A percentile compares a stretch with the other conserved stretches of the same genome.
Evolutionary conservation across 2,888 invertebrate genomes (phyloP).

Genomic region (Hofmannophila pseudospretella): DNA sequence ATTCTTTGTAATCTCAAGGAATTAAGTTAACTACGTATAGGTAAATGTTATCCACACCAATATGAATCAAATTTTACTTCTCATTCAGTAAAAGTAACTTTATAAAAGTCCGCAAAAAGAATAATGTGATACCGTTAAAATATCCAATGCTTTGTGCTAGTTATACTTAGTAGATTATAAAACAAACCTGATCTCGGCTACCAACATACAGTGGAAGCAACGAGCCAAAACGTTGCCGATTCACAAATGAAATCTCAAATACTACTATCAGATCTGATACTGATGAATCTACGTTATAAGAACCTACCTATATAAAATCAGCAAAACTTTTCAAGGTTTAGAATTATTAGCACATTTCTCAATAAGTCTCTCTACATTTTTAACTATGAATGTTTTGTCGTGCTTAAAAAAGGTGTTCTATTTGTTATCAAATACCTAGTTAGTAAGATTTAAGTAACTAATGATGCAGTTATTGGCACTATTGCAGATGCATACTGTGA

Average conservation of each 20-base stretch:
- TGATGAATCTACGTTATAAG: conserved; percentile 52
- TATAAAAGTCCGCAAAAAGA: conserved; percentile 38
- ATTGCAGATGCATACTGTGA: conserved; percentile 48
- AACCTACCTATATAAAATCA: conserved; percentile 43
- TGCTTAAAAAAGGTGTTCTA: conserved; percentile 79
- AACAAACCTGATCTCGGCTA: conserved; percentile 59
- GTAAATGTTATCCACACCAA: conserved; percentile 58
- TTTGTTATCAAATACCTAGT: conserved; percentile 78
- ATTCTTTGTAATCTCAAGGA: conserved; percentile 67
- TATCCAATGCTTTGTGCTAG: conserved; percentile 66
- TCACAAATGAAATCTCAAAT: conserved; percentile 53
- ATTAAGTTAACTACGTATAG: conserved; percentile 60
- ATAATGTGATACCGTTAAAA: conserved; percentile 68
- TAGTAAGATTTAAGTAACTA: conserved; percentile 73
- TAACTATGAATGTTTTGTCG: conserved; percentile 79
- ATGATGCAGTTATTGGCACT: conserved; percentile 78
- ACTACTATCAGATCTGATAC: conserved; percentile 64
- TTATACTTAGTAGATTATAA: conserved; percentile 54
- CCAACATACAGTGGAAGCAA: conserved; percentile 68
- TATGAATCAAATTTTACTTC: conserved; percentile 52
- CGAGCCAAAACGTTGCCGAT: conserved; percentile 40
- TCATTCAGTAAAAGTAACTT: conserved; percentile 44
- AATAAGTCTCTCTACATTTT: conserved; percentile 79
- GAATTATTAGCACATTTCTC: conserved; percentile 79
- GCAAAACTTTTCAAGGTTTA: conserved; percentile 64